Evolutionary conservation across 2,797 vertebrate species (phyloP), one percentile per base, ranked within the genome.

Genomic region (Pseudochaenichthys georgianus): DNA sequence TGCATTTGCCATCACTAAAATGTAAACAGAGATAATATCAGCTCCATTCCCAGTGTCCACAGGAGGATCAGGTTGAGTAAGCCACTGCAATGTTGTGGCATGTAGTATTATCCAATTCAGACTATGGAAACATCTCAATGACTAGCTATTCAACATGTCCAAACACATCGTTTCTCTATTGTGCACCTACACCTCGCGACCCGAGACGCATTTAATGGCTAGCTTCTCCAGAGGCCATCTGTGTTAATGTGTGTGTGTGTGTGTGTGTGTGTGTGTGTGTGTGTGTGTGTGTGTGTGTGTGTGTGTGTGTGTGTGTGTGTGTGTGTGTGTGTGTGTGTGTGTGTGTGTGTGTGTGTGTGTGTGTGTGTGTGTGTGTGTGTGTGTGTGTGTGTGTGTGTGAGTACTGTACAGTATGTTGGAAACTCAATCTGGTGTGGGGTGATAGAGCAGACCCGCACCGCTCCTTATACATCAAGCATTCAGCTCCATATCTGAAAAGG

Each of bases 101-200:
- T 81, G 77, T 73, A 73, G 86, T 77, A 62, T 87, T 84, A 81
- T 87, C 76, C 85, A 62, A 74, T 84, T 85, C 74, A 83, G 72
- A 81, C 81, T 84, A 75, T 83, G 85, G 90, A 92, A 91, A 92
- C 88, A 89, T 89, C 83, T 91, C 84, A 90, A 84, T 90, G 89
- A 85, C 64, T 57, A 64, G 71, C 87, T 84, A 72, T 81, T 90
- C 81, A 89, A 83, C 85, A 87, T 70, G 89, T 90, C 88, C 81
- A 92, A 91, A 91, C 90, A 92, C 89, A 90, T 90, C 60, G 88
- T 91, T 90, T 90, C 86, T 91, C 86, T 88, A 86, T 89, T 83
- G 84, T 85, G 70, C 76, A 86, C 86, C 86, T 88, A 81, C 64
- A 89, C 73, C 86, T 77, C 1, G 13, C 87, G 88, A 89, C 87